Conservation (phyloP, 2,888 invertebrate genomes). For the Seladonia tumulorum region DNA sequence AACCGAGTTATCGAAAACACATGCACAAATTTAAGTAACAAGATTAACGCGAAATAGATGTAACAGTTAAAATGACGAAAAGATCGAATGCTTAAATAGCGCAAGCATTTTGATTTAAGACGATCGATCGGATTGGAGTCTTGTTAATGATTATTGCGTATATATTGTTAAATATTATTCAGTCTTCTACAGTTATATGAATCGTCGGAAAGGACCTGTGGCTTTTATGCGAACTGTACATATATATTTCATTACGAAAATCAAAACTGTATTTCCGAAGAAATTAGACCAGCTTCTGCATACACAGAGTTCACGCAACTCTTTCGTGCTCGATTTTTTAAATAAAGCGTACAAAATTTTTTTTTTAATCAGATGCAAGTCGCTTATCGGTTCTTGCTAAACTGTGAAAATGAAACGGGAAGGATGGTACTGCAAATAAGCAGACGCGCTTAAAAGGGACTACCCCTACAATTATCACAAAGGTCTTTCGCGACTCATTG, state of each 20-base stretch:
- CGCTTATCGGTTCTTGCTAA: too few species aligned
- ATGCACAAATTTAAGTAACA: neutral
- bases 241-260: neutral
- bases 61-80: neutral
- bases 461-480: too few species aligned
- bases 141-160: neutral
- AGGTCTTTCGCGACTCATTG: too few species aligned
- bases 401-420: too few species aligned
- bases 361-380: too few species aligned
- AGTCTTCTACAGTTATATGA: conserved; percentile 1
- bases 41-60: neutral
- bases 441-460: too few species aligned
- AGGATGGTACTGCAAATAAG: too few species aligned
- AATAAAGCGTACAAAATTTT: neutral
- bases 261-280: neutral
- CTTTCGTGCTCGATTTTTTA: neutral
- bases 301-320: neutral
- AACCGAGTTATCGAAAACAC: neutral
- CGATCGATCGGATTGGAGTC: neutral
- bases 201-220: neutral
- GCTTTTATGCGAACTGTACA: neutral
- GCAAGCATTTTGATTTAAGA: neutral
- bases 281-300: neutral
- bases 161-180: neutral
- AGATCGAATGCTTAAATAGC: neutral